A percentile compares a stretch with the other conserved stretches of the same genome.
Evolutionary conservation across 1,140 invertebrate species (phyloP).

Genomic region (Solen grandis): DNA sequence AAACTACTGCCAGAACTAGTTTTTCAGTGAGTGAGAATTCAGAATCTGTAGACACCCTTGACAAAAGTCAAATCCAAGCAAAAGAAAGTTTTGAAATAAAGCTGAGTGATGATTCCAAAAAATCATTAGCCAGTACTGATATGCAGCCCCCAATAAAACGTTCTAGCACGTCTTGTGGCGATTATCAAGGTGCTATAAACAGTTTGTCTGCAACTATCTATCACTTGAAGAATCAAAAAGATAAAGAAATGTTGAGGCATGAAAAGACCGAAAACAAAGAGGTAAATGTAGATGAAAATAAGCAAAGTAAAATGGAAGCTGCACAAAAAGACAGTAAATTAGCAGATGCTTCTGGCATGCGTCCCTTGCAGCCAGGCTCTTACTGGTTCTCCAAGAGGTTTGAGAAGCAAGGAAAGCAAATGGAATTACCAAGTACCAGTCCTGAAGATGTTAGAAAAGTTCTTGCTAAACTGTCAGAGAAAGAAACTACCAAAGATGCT

Average conservation of each 20-base stretch:
- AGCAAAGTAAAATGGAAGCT: neutral
- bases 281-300: neutral
- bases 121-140: neutral
- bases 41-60: neutral
- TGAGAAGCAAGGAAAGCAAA: neutral
- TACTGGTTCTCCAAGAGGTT: slow-evolving; percentile 52
- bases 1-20: neutral
- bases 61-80: neutral
- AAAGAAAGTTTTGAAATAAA: neutral
- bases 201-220: slow-evolving; percentile 38
- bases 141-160: too few relatives aligned
- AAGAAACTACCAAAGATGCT: neutral
- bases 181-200: slow-evolving; percentile 24
- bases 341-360: neutral
- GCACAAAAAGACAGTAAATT: neutral
- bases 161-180: too few relatives aligned
- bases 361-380: slow-evolving; percentile 37
- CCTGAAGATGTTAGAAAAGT: slow-evolving; percentile 46
- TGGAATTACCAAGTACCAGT: slow-evolving; percentile 40
- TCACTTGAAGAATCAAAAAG: slow-evolving; percentile 32
- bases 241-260: too few relatives aligned
- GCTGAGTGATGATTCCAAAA: neutral
- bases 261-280: neutral
- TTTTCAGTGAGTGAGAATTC: neutral
- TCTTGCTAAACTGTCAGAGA: slow-evolving; percentile 17